Percentiles rank a stretch among this genome's conserved stretches.
These are phyloP conservation scores for Dinoponera quadriceps DNA, from an alignment of 1,140 invertebrate genomes.

Conservation along the genomic window DNA sequence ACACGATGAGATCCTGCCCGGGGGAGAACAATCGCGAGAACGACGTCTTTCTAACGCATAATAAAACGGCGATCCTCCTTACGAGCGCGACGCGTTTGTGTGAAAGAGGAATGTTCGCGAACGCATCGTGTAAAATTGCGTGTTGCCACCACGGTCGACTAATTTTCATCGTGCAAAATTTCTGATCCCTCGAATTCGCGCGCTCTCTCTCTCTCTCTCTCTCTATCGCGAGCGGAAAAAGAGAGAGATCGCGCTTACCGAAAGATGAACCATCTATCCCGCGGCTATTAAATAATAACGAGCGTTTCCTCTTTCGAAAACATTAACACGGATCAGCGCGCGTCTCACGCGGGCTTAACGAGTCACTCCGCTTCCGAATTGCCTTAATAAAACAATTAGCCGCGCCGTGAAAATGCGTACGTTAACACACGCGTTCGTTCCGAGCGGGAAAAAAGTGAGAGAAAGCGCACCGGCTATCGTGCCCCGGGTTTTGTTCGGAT, in stretches of 20 bases:
- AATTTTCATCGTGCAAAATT: too few relatives aligned
- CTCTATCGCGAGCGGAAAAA: too few relatives aligned
- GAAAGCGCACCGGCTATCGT: not conserved
- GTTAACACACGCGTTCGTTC: conserved; percentile 12
- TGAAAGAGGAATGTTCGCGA: too few relatives aligned
- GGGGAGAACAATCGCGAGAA: too few relatives aligned
- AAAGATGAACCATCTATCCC: not conserved
- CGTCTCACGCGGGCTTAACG: not conserved
- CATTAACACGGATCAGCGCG: not conserved
- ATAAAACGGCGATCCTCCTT: too few relatives aligned
- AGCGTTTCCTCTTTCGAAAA: not conserved
- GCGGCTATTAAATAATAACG: not conserved
- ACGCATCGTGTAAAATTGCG: too few relatives aligned
- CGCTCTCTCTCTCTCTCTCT: too few relatives aligned
- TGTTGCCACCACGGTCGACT: too few relatives aligned
- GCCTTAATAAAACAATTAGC: conserved; percentile 66
- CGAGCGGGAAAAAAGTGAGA: not conserved
- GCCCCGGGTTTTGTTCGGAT: conserved; percentile 1
- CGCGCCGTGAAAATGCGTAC: conserved; percentile 29
- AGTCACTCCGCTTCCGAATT: conserved; percentile 47
- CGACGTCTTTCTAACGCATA: too few relatives aligned
- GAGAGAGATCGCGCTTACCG: not conserved
- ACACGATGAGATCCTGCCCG: too few relatives aligned
- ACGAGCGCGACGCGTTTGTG: too few relatives aligned
- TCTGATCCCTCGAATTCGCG: too few relatives aligned